Conservation (phyloP, 1,140 invertebrate genomes). For the Eufriesea mexicana region DNA sequence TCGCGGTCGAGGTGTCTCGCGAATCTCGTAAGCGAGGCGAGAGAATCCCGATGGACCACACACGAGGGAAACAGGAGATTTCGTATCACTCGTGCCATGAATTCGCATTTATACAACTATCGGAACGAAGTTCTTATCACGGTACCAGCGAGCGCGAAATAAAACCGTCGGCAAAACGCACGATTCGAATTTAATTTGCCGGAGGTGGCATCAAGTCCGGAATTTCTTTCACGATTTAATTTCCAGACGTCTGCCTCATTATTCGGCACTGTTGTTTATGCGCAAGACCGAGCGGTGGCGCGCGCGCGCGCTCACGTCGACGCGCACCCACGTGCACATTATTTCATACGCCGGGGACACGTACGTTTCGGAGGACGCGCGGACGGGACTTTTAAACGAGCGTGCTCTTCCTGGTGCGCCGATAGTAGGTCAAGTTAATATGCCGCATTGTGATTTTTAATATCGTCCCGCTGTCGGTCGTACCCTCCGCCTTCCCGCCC, state of each 20-base stretch:
- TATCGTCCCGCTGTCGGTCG: constrained; percentile 69
- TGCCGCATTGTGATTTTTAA: constrained; percentile 79
- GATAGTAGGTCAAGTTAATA: constrained; percentile 79
- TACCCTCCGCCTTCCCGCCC: constrained; percentile 51
- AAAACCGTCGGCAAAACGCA: not conserved
- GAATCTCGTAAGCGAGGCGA: too few relatives aligned
- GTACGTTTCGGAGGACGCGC: constrained; percentile 51
- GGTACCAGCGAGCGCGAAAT: constrained; percentile 7
- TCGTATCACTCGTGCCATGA: not conserved
- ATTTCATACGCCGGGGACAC: constrained; percentile 41
- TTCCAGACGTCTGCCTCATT: constrained; percentile 35
- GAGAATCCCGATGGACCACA: not conserved
- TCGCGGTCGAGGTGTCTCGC: too few relatives aligned
- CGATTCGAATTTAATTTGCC: constrained; percentile 21
- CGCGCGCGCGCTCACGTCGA: constrained; percentile 16
- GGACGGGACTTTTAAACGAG: constrained; percentile 64
- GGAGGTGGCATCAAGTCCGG: not conserved
- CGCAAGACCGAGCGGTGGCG: not conserved
- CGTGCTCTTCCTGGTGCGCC: constrained; percentile 64
- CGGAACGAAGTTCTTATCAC: constrained; percentile 4
- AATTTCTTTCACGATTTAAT: constrained; percentile 11
- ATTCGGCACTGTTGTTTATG: constrained; percentile 46
- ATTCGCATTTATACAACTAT: not conserved
- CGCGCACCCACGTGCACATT: constrained; percentile 47
- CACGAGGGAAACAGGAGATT: not conserved